Evolutionary conservation across 2,113 vertebrate species (phyloP), one percentile per base, ranked within the genome.

Genomic region (Pleuronectes platessa): DNA sequence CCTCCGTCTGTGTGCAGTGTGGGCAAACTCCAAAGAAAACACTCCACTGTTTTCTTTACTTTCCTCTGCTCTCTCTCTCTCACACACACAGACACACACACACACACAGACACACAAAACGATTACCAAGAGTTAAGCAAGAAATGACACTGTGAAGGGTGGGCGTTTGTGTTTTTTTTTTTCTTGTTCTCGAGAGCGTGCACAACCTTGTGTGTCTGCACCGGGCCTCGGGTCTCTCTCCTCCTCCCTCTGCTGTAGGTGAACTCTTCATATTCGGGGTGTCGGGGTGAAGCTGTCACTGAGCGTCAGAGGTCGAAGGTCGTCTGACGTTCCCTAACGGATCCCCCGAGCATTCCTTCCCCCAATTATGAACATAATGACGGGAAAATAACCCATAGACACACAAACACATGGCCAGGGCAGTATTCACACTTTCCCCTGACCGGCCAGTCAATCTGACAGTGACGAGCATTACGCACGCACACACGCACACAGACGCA

Each of bases 21-120:
- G 78, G 68, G 76, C 71, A 78, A 79, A 79, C 75, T 87, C 86
- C 89, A 89, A 92, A 81, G 87, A 88, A 92, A 91, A 92, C 84
- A 90, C 65, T 61, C 9, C 0, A 0, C 68, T 90, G 89, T 91
- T 92, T 88, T 86, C 85, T 86, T 91, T 87, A 45, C 83, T 82
- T 78, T 64, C 68, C 71, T 81, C 56, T 69, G n/a, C 45, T 37
- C 67, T 47, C 53, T 56, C 58, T 15, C 54, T 63, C 49, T 20
- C 47, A 14, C 10, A 7, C 60, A 66, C 31, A 62, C 58, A 67
- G 5, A 20, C 49, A 54, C 73, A 58, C 61, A 42, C 47, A n/a
- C 10, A 54, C 73, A 61, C 61, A 42, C 53, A n/a, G 5, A 10
- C 56, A 63, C 35, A 60, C 61, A 70, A 86, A 85, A 77, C n/a